Conservation (phyloP, 2,797 vertebrate genomes). For the Macrochelys suwanniensis region DNA sequence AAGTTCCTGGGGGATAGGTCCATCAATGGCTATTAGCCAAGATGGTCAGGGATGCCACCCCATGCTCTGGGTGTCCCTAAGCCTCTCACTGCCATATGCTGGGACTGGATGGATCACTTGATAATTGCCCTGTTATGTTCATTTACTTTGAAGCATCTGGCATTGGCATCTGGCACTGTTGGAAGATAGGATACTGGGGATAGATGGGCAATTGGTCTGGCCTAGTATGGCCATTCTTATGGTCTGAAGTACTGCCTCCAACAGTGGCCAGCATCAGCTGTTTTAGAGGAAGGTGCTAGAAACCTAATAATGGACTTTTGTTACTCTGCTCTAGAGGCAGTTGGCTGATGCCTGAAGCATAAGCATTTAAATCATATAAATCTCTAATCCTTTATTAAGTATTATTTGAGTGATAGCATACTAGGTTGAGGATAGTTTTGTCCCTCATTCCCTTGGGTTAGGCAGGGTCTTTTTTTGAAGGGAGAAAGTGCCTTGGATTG, state of each 20-base stretch:
- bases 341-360: not conserved
- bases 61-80: not conserved
- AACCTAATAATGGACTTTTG: not conserved
- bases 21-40: not conserved
- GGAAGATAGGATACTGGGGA: not conserved
- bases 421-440: not conserved
- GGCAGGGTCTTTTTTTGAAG: not conserved
- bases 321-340: not conserved
- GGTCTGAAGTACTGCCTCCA: not conserved
- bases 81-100: not conserved
- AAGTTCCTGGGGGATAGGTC: not conserved
- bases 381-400: not conserved
- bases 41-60: not conserved
- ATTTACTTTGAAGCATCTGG: not conserved
- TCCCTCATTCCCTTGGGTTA: conserved; percentile 7
- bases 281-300: conserved; percentile 2
- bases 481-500: not conserved
- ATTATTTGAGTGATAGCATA: not conserved
- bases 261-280: not conserved
- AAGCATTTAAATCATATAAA: not conserved
- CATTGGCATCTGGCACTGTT: not conserved
- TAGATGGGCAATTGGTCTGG: not conserved
- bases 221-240: not conserved
- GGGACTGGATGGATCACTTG: not conserved
- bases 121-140: not conserved